Percentiles rank a stretch among this genome's conserved stretches.
These are phyloP conservation scores for Halichoerus grypus DNA, from an alignment of 2,113 vertebrate genomes.

Conservation along the genomic window DNA sequence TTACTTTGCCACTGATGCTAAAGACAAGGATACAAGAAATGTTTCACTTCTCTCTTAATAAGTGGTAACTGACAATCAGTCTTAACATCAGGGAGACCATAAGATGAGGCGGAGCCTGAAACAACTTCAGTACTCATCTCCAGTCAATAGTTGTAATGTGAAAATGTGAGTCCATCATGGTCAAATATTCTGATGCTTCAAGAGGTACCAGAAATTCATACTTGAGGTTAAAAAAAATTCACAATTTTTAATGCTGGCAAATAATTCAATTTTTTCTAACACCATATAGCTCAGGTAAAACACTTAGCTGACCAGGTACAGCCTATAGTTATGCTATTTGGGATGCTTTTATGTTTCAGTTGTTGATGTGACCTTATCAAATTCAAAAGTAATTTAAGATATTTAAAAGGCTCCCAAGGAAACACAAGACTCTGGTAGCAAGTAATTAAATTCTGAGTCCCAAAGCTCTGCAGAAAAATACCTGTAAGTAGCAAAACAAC, in stretches of 20 bases:
- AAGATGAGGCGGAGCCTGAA: not conserved
- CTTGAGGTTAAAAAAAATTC: not conserved
- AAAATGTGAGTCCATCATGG: not conserved
- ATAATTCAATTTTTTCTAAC: constrained; percentile 45
- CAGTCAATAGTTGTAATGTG: not conserved
- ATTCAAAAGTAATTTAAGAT: constrained; percentile 21
- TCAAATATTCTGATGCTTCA: not conserved
- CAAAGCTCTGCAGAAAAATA: not conserved
- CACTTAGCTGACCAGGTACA: not conserved
- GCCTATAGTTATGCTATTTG: not conserved
- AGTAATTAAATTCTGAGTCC: constrained; percentile 21
- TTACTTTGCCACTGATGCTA: not conserved
- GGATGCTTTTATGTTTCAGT: not conserved
- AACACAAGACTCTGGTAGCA: not conserved
- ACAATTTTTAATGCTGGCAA: not conserved
- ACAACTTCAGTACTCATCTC: not conserved
- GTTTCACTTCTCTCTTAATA: not conserved
- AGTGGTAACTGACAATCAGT: not conserved
- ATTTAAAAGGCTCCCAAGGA: not conserved
- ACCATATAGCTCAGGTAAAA: not conserved
- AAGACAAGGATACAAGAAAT: not conserved
- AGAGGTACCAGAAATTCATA: not conserved
- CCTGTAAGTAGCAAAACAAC: not conserved
- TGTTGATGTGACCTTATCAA: not conserved
- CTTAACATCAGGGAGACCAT: not conserved